A percentile compares a stretch with the other conserved stretches of the same genome.
phyloP scores from a whole-genome alignment of 2,797 vertebrate species.

The Furcifer pardalis region DNA sequence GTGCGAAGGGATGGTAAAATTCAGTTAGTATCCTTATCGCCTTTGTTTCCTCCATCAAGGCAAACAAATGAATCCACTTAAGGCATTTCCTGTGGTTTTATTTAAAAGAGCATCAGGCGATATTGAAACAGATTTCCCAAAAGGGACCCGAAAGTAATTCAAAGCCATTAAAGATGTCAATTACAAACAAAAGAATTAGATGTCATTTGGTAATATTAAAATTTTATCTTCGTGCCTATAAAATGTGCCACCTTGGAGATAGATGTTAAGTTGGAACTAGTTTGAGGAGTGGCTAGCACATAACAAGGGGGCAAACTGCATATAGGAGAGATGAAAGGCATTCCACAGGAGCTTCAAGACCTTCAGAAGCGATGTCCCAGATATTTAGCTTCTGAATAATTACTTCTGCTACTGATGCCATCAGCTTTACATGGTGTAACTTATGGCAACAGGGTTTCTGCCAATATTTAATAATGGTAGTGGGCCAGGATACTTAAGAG shows the following conservation, averaged over 20 bases:
- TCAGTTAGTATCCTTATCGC: neutral
- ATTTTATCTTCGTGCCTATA: neutral
- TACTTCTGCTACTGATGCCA: too few species aligned
- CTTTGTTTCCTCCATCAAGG: neutral
- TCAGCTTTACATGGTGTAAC: too few species aligned
- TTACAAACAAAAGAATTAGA: slow-evolving; percentile 2
- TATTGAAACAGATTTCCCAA: neutral
- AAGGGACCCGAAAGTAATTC: neutral
- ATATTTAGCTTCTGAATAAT: too few species aligned
- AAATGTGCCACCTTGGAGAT: neutral
- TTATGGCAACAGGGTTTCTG: neutral
- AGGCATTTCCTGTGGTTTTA: neutral
- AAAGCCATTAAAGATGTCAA: slow-evolving; percentile 29
- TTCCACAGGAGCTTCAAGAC: neutral
- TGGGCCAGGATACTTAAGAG: too few species aligned
- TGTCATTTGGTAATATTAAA: neutral
- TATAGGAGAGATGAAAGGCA: neutral
- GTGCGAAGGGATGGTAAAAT: neutral
- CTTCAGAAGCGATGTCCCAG: too few species aligned
- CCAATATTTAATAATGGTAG: neutral
- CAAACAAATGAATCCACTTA: slow-evolving; percentile 14
- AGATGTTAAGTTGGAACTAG: neutral
- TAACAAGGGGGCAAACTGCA: neutral
- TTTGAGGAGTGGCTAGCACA: neutral
- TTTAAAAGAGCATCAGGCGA: neutral